These are phyloP conservation scores for Drosophila melanocephala DNA, from an alignment of 2,888 invertebrate species.

Conservation along the genomic window DNA sequence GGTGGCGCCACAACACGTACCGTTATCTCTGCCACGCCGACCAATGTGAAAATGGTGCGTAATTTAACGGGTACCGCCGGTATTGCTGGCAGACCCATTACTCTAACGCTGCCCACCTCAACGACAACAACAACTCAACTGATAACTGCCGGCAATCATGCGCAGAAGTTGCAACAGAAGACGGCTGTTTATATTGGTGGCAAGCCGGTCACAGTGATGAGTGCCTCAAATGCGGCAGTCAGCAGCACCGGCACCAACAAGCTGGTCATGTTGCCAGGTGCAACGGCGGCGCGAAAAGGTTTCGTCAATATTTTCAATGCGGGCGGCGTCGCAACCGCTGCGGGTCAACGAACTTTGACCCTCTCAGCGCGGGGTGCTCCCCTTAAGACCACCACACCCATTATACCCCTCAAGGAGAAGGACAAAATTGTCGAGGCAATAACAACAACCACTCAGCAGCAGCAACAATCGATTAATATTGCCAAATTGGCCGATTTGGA, in stretches of 20 bases:
- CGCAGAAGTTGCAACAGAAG: slow-evolving; percentile 86
- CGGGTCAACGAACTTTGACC: slow-evolving; percentile 75
- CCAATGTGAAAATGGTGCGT: slow-evolving; percentile 87
- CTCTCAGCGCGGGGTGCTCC: slow-evolving; percentile 60
- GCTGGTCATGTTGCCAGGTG: slow-evolving; percentile 86
- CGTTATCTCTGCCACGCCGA: slow-evolving; percentile 83
- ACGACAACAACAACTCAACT: slow-evolving; percentile 51
- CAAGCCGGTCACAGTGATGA: slow-evolving; percentile 90
- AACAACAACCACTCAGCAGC: slow-evolving; percentile 20
- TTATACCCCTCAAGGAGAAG: slow-evolving; percentile 34
- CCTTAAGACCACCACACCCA: slow-evolving; percentile 29
- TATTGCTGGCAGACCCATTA: slow-evolving; percentile 88
- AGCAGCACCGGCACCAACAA: slow-evolving; percentile 73
- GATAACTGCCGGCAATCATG: slow-evolving; percentile 14
- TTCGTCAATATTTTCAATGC: slow-evolving; percentile 86
- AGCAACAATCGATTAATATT: slow-evolving; percentile 60
- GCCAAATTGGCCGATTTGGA: slow-evolving; percentile 65
- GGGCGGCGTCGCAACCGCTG: slow-evolving; percentile 32
- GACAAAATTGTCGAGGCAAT: slow-evolving; percentile 44
- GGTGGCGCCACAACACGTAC: slow-evolving; percentile 52
- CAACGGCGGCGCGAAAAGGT: slow-evolving; percentile 86
- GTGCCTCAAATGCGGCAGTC: slow-evolving; percentile 78
- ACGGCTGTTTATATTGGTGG: slow-evolving; percentile 89
- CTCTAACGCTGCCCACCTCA: slow-evolving; percentile 88
- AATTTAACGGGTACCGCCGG: slow-evolving; percentile 72